Base-by-base conservation (phyloP, 1,140 invertebrate genomes). In the Venustaconcha ellipsiformis region DNA sequence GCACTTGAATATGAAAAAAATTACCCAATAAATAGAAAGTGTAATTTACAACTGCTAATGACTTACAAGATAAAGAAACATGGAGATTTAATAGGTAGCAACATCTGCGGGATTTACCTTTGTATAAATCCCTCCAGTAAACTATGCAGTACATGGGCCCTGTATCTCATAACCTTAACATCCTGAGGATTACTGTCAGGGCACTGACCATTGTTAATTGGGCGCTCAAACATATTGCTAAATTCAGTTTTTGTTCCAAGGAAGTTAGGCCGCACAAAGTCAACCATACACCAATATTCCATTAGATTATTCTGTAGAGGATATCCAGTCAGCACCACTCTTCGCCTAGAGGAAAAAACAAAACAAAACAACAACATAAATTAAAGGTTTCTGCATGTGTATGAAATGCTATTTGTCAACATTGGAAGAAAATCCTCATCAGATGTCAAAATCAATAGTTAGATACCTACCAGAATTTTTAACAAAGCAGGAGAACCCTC, bases 241-340 rank as follows among this genome's bases (percentile, higher is more conserved):
- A 97, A 99, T 91, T 99, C 97, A 83, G 95, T 96, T 83, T 94
- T 94, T 0, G 95, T 97, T 79, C 97, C 97, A 12, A 99, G 90
- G 14, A 98, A 92, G 91, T 95, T 96, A 3, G 97, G 97, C 87
- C 98, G 97, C 6, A 99, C 96, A 91, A 99, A 99, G 79, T 97
- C 94, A 57, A 99, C 96, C 97, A 99, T 99, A 86, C 85, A 92
- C 92, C 91, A 90, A 92, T 93, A 99, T 92, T 99, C 98, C 84
- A 94, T 93, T 37, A 99, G 92, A 92, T 99, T 99, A 88, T 99
- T 99, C 90, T 99, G 97, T 26, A 99, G 90, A 1, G 98, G 98
- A 8, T 97, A 99, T 65, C 98, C 97, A 11, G 98, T 99, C 55
- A 99, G 92, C 2, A 99, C 95, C 78, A 99, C 95, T 79, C 97